Percentiles rank a stretch among this genome's conserved stretches.
These are phyloP conservation scores for Neodontobutis hainanensis DNA, from an alignment of 2,113 vertebrate species.

Conservation along the genomic window DNA sequence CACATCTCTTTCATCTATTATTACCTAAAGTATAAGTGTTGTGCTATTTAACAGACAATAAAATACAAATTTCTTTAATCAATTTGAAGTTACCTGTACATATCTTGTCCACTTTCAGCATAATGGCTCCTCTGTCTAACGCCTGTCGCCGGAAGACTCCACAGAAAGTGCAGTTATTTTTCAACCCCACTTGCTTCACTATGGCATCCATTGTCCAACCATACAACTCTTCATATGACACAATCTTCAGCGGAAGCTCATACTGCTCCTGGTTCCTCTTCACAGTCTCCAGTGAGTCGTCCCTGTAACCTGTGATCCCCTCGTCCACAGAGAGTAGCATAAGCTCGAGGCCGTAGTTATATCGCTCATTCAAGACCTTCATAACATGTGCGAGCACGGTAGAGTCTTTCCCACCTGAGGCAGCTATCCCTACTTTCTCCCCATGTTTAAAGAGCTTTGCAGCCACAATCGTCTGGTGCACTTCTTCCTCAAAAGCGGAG, in stretches of 20 bases:
- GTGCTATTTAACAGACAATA: too few relatives aligned
- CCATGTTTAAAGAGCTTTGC: conserved; percentile 80
- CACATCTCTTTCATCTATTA: neutral
- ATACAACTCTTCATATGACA: conserved; percentile 88
- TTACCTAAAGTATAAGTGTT: too few relatives aligned
- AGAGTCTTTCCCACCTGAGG: conserved; percentile 90
- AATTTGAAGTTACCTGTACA: conserved; percentile 80
- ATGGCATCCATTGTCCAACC: conserved; percentile 93
- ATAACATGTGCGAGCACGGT: conserved; percentile 87
- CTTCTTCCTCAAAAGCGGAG: conserved; percentile 86
- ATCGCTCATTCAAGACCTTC: conserved; percentile 82
- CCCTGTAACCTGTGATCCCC: conserved; percentile 88
- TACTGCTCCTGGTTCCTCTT: conserved; percentile 84
- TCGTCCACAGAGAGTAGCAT: conserved; percentile 88
- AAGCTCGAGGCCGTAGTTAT: conserved; percentile 80
- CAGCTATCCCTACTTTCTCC: conserved; percentile 84
- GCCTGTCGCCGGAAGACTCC: conserved; percentile 89
- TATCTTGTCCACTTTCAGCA: conserved; percentile 87
- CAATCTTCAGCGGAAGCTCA: conserved; percentile 84
- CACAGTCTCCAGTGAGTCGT: conserved; percentile 87
- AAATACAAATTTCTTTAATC: neutral
- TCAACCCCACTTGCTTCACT: conserved; percentile 81
- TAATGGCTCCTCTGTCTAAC: conserved; percentile 84
- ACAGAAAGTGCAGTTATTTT: conserved; percentile 91
- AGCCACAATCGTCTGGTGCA: conserved; percentile 80